phyloP scores from a whole-genome alignment of 2,797 vertebrate species.

The Cossypha polioptera region DNA sequence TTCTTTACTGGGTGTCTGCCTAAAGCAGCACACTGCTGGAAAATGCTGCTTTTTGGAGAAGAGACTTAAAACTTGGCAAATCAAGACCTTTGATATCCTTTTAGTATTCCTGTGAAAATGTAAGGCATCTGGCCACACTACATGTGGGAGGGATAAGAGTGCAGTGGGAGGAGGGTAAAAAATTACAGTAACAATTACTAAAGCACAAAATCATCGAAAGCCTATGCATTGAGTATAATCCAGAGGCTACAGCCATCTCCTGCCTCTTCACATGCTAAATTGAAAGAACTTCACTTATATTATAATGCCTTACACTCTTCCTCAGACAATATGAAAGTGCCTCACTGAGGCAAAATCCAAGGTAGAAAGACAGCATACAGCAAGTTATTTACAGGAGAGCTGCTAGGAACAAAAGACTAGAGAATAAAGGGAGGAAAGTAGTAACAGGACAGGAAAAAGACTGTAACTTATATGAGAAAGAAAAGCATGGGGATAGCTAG shows the following conservation, averaged over 20 bases:
- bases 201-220: slow-evolving; percentile 1
- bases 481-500: neutral
- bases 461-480: neutral
- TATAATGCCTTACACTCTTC: neutral
- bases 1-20: slow-evolving; percentile 50
- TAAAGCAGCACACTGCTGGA: slow-evolving; percentile 51
- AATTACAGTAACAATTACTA: neutral
- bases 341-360: neutral
- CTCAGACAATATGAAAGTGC: neutral
- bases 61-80: slow-evolving; percentile 55
- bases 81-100: slow-evolving; percentile 37
- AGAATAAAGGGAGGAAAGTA: neutral
- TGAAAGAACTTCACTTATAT: neutral
- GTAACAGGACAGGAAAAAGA: neutral
- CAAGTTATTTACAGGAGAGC: slow-evolving; percentile 27
- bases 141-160: slow-evolving; percentile 12
- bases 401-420: neutral
- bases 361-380: neutral
- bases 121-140: slow-evolving; percentile 44
- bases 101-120: slow-evolving; percentile 38
- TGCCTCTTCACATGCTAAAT: neutral
- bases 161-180: slow-evolving; percentile 2
- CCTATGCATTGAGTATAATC: neutral
- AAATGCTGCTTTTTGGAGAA: slow-evolving; percentile 28
- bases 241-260: neutral